A percentile compares a stretch with the other conserved stretches of the same genome.
Evolutionary conservation across 2,888 invertebrate genomes (phyloP).

Genomic region (Dolichomitus sp.): DNA sequence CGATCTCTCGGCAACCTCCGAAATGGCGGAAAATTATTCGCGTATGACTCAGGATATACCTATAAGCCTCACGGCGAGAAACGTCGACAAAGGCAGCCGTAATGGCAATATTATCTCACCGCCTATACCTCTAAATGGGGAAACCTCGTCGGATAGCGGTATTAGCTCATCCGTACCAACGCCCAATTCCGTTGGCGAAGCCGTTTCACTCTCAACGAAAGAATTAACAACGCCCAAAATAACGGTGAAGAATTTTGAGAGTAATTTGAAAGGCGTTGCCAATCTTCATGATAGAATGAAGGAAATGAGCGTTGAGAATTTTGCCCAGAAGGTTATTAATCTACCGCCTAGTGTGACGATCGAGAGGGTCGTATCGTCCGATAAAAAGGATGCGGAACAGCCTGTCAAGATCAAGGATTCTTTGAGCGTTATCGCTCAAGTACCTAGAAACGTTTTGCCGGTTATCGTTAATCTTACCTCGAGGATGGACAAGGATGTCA

Average conservation of each 20-base stretch:
- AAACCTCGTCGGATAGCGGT: constrained; percentile 84
- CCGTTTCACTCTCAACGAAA: constrained; percentile 82
- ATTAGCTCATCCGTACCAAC: constrained; percentile 84
- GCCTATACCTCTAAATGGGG: constrained; percentile 84
- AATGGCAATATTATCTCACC: constrained; percentile 84
- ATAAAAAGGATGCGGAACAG: constrained; percentile 78
- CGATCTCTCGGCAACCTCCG: constrained; percentile 83
- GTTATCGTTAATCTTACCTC: constrained; percentile 83
- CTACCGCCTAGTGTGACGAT: constrained; percentile 83
- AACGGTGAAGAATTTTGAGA: constrained; percentile 83
- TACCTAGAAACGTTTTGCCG: constrained; percentile 80
- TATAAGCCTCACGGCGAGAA: constrained; percentile 83
- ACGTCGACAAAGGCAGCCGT: constrained; percentile 81
- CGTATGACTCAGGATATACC: constrained; percentile 83
- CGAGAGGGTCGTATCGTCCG: constrained; percentile 78
- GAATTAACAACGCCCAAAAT: constrained; percentile 81
- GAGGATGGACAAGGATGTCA: constrained; percentile 80
- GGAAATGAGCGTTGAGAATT: constrained; percentile 78
- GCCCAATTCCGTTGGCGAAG: constrained; percentile 81
- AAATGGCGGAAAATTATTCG: constrained; percentile 82
- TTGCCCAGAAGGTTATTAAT: constrained; percentile 82
- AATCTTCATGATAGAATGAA: constrained; percentile 82
- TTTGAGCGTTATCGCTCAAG: constrained; percentile 81
- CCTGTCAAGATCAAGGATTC: constrained; percentile 77
- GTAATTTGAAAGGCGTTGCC: constrained; percentile 81